These are phyloP conservation scores for Petrolisthes manimaculis DNA, from an alignment of 2,888 invertebrate genomes.

Conservation along the genomic window DNA sequence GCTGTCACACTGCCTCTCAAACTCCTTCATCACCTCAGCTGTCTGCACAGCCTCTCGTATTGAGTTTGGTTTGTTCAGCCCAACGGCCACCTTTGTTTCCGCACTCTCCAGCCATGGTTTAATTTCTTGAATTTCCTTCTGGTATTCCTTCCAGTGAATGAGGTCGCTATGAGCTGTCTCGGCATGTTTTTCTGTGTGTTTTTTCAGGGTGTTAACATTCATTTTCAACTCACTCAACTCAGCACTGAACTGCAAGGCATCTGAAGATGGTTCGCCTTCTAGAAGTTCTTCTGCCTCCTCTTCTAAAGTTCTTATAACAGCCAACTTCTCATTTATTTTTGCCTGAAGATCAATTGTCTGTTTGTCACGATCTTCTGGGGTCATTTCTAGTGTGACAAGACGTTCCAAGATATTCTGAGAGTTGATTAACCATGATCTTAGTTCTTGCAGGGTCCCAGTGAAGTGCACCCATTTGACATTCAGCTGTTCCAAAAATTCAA, in stretches of 20 bases:
- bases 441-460: constrained; percentile 80
- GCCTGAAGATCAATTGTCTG: constrained; percentile 82
- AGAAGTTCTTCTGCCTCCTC: constrained; percentile 69
- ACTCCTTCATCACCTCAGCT: constrained; percentile 75
- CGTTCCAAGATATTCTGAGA: constrained; percentile 82
- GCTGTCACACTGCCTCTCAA: constrained; percentile 83
- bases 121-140: constrained; percentile 75
- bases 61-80: constrained; percentile 81
- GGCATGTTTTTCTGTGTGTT: constrained; percentile 80
- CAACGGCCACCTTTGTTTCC: constrained; percentile 82
- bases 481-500: constrained; percentile 84
- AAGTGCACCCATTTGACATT: constrained; percentile 85
- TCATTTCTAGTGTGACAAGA: constrained; percentile 81
- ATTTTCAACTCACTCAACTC: constrained; percentile 83
- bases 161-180: constrained; percentile 81
- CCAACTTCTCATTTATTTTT: constrained; percentile 82
- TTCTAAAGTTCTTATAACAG: constrained; percentile 79
- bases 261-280: constrained; percentile 68
- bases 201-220: constrained; percentile 81
- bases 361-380: constrained; percentile 85
- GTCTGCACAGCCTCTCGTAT: constrained; percentile 79
- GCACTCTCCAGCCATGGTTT: constrained; percentile 91
- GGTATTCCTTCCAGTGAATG: constrained; percentile 87
- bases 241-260: constrained; percentile 80
- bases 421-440: constrained; percentile 85